Percentiles rank a stretch among this genome's conserved stretches.
phyloP scores from a whole-genome alignment of 2,888 invertebrate genomes.

The Heliconius sara region DNA sequence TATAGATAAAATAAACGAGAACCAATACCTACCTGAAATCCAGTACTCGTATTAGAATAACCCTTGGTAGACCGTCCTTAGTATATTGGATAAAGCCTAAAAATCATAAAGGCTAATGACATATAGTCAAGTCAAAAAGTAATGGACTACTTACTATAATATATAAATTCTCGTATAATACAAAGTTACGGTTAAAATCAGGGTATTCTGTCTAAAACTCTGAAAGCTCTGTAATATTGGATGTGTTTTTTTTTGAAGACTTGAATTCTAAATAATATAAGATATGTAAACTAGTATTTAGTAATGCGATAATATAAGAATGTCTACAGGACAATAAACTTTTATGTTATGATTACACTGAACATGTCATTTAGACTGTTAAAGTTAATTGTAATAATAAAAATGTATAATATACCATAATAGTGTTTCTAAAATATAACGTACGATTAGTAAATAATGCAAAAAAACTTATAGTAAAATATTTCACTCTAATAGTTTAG shows the following conservation, averaged over 20 bases:
- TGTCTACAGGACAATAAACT: not conserved
- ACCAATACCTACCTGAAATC: not conserved
- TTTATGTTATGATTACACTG: not conserved
- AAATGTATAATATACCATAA: too few species aligned
- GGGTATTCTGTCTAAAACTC: not conserved
- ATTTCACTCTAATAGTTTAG: too few species aligned
- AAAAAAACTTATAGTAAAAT: too few species aligned
- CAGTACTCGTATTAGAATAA: not conserved
- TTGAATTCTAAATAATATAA: not conserved
- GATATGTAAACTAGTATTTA: not conserved
- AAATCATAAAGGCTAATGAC: not conserved
- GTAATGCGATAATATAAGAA: not conserved
- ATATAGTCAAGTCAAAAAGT: not conserved
- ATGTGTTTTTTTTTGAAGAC: not conserved
- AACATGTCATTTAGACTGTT: too few species aligned
- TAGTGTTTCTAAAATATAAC: too few species aligned
- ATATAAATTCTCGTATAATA: not conserved
- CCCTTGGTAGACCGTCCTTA: constrained; percentile 8
- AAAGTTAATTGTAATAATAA: too few species aligned
- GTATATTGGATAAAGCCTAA: not conserved
- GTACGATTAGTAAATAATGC: too few species aligned
- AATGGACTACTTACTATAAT: not conserved
- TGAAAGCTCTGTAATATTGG: not conserved
- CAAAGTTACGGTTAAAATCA: not conserved
- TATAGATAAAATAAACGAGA: not conserved